Base-by-base conservation (phyloP, 2,113 vertebrate species). In the Trochalopteron elliotii region DNA sequence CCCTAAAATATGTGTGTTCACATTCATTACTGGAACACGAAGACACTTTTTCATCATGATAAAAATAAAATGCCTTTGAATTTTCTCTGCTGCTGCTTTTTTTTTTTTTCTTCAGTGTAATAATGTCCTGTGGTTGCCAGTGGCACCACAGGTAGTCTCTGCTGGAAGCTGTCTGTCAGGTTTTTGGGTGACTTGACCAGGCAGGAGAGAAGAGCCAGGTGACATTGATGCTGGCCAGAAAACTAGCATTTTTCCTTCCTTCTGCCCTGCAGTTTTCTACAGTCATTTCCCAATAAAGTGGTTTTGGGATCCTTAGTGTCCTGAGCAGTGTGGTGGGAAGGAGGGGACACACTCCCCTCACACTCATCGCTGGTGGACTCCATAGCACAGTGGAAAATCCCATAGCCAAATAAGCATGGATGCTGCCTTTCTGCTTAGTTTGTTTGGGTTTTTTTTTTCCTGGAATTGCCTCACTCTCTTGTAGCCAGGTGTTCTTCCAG, bases 401-500 rank as follows among this genome's bases (percentile, higher is more conserved):
- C 15, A 19, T 1, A 64, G 22, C 22, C n/a, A 39, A 31, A 82
- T 15, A 52, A 40, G 24, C 23, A 37, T 1, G 3, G 5, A 28
- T 53, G 45, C 49, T 88, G 60, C 33, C 72, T 88, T 82, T 40
- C 60, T 78, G 33, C 33, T 55, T 39, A 7, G 13, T 21, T 53
- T 52, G 9, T 40, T 76, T 67, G 59, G 23, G 4, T 1, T 10
- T 44, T 45, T 61, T 61, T 49, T 35, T 30, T 14, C 52, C 67
- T 69, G 67, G 44, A 59, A 37, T 70, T 86, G 83, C 20, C 53
- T 91, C 22, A 6, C 24, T 63, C 21, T 31, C 9, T 12, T 67
- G n/a, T 22, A 83, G 52, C 76, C 60, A 70, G 89, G 91, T 93
- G 72, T 78, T 94, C 56, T 67, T 71, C 47, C 69, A 94, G 89